These are phyloP conservation scores for Tachycineta bicolor DNA, from an alignment of 2,113 vertebrate genomes.

Conservation along the genomic window DNA sequence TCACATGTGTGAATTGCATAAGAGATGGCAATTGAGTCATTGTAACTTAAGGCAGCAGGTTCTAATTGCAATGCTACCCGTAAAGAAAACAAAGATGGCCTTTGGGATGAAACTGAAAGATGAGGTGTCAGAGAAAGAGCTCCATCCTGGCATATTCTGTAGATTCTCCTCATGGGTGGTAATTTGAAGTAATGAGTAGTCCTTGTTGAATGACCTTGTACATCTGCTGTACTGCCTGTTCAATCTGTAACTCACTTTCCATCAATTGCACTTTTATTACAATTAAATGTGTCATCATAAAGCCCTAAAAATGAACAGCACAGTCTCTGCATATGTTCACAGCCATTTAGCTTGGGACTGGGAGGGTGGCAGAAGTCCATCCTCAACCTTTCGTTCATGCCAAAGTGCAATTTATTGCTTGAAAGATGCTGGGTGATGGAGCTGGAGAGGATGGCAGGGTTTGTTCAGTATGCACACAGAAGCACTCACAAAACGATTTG, in stretches of 20 bases:
- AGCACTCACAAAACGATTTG: neutral
- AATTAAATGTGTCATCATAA: conserved; percentile 64
- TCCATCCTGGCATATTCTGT: conserved; percentile 20
- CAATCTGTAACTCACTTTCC: conserved; percentile 54
- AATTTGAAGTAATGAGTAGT: conserved; percentile 72
- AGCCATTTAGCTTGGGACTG: conserved; percentile 56
- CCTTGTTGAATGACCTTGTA: conserved; percentile 67
- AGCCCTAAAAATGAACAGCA: conserved; percentile 60
- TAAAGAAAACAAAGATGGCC: conserved; percentile 48
- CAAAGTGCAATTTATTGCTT: conserved; percentile 67
- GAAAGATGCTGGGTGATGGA: conserved; percentile 47
- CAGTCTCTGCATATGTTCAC: conserved; percentile 57
- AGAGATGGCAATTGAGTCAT: neutral
- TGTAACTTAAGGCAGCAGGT: conserved; percentile 19
- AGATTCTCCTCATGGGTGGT: conserved; percentile 61
- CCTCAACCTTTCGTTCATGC: conserved; percentile 52
- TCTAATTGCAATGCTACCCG: conserved; percentile 49
- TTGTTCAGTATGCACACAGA: conserved; percentile 21
- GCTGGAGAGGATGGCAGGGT: neutral
- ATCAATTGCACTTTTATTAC: conserved; percentile 65
- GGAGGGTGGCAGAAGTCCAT: conserved; percentile 67
- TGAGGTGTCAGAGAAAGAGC: conserved; percentile 45
- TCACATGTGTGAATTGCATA: neutral
- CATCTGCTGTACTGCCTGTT: conserved; percentile 60
- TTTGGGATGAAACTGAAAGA: conserved; percentile 63